A percentile compares a stretch with the other conserved stretches of the same genome.
phyloP scores from a whole-genome alignment of 2,797 vertebrate genomes.

The Urosaurus nigricauda region DNA sequence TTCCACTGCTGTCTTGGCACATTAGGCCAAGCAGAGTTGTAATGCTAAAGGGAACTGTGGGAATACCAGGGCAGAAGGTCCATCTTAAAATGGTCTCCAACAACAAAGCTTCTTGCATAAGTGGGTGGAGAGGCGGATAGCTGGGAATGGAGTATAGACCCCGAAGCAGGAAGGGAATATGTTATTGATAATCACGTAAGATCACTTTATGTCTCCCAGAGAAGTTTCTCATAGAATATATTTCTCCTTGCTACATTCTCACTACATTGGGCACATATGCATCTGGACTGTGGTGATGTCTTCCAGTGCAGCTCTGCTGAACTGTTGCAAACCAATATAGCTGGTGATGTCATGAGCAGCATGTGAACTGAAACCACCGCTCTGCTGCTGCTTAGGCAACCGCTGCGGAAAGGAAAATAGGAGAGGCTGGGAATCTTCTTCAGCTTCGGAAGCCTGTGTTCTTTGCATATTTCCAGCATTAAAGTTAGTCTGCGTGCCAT shows the following conservation, averaged over 20 bases:
- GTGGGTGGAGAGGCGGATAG: background rate
- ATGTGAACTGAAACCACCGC: conserved; percentile 14
- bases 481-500: background rate
- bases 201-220: conserved; percentile 54
- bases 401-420: background rate
- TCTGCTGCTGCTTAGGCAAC: conserved; percentile 24
- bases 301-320: background rate
- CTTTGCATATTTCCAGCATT: background rate
- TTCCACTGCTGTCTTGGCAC: background rate
- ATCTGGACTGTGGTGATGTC: background rate
- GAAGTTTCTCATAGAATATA: conserved; percentile 35
- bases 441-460: background rate
- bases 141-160: background rate
- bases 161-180: conserved; percentile 16
- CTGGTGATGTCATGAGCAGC: conserved; percentile 32
- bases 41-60: background rate
- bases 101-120: background rate
- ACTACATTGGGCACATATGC: background rate
- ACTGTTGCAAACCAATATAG: conserved; percentile 26
- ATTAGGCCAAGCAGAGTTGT: background rate
- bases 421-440: conserved; percentile 7
- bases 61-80: conserved; percentile 2
- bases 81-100: background rate
- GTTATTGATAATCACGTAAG: conserved; percentile 43
- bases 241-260: conserved; percentile 4